Base-by-base conservation (phyloP, 1,140 invertebrate genomes). In the Tetramorium parvispinum region DNA sequence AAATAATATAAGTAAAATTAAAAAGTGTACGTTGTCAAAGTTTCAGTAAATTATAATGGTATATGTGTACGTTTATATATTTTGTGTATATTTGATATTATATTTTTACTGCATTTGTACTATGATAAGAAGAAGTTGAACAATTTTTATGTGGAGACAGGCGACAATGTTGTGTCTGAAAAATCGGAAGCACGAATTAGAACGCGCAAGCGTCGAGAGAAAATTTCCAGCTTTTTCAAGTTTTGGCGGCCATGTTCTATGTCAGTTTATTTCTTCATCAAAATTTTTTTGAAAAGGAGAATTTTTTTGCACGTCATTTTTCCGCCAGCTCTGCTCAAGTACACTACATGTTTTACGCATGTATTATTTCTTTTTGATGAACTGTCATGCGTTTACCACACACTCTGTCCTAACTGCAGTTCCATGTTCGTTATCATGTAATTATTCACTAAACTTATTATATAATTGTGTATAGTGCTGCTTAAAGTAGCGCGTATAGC, bases 161-260 rank as follows among this genome's bases (percentile, higher is more conserved):
- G 55, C 32, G 65, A 86, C 53, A 32, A 75, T 32, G 63, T 51
- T 18, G 51, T 40, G 43, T 86, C 6, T 43, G 88, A 93, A 92
- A 92, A 93, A 93, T 89, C 90, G 89, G 88, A 92, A 91, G 88
- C 77, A 89, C 27, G 73, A 91, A 91, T 89, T 89, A 89, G 86
- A 86, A 90, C 83, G 83, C 75, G 82, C n/a, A 91, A 89, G 87
- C 86, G 75, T 88, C 88, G 90, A 91, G 79, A 88, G 79, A 91
- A 91, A 92, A 94, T 94, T 95, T 94, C 94, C 91, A 95, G 90
- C 94, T 95, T 95, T 94, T 95, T 94, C 93, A 94, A 94, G 94
- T 92, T 83, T 91, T 92, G 91, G 91, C 94, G 90, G 89, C 88
- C 90, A 90, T 91, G 73, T 92, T 65, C 40, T 71, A 40, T 86